Percentiles rank a stretch among this genome's conserved stretches.
Conservation (phyloP, 1,140 invertebrate genomes). For the Ridgeia piscesae region DNA sequence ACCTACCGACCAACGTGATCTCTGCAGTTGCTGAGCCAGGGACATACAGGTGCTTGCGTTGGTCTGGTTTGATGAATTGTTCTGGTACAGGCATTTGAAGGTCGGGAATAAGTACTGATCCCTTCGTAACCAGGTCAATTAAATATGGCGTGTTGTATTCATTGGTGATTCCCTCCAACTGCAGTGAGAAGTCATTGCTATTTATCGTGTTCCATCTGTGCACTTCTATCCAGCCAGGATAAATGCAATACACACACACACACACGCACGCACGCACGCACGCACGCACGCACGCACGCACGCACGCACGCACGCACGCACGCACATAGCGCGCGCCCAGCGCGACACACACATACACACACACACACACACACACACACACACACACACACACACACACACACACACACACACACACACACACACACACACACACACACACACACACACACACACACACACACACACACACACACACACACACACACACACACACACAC, state of each 20-base stretch:
- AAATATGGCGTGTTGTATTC: slow-evolving; percentile 88
- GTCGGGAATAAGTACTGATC: slow-evolving; percentile 90
- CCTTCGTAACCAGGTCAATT: slow-evolving; percentile 86
- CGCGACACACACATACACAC: too few species aligned
- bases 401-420: too few species aligned
- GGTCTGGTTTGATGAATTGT: slow-evolving; percentile 85
- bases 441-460: too few species aligned
- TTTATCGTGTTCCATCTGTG: not conserved
- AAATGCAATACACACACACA: not conserved
- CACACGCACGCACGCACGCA: too few species aligned
- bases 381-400: too few species aligned
- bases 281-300: too few species aligned
- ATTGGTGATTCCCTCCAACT: slow-evolving; percentile 88
- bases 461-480: too few species aligned
- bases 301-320: too few species aligned
- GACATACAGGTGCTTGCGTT: slow-evolving; percentile 87
- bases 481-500: too few species aligned
- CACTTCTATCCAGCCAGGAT: not conserved
- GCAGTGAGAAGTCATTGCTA: slow-evolving; percentile 14
- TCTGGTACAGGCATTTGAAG: slow-evolving; percentile 93
- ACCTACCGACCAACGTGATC: slow-evolving; percentile 78
- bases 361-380: too few species aligned
- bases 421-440: too few species aligned
- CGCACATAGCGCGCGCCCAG: too few species aligned
- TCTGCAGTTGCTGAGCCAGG: slow-evolving; percentile 86